Evolutionary conservation across 2,888 invertebrate genomes (phyloP).

Genomic region (Anthophora plumipes): DNA sequence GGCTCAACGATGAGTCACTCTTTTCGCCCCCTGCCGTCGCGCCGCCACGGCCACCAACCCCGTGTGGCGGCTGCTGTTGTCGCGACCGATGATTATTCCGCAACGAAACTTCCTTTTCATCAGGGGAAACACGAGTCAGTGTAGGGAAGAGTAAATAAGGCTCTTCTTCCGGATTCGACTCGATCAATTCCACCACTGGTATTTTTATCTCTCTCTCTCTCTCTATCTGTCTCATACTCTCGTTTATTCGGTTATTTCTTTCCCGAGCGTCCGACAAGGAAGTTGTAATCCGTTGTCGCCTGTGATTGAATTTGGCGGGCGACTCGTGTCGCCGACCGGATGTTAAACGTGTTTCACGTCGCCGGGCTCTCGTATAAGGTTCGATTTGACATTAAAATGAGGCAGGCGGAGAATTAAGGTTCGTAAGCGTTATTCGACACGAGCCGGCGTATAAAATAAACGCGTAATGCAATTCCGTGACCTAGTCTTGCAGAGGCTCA

Average conservation of each 20-base stretch:
- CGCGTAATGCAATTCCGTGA: slow-evolving; percentile 43
- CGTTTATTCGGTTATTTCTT: neutral
- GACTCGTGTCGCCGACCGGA: slow-evolving; percentile 11
- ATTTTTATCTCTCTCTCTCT: neutral
- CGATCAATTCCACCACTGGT: neutral
- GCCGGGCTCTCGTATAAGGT: neutral
- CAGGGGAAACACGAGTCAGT: neutral
- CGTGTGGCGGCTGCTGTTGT: slow-evolving; percentile 52
- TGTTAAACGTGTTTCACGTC: neutral
- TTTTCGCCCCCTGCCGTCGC: slow-evolving; percentile 53
- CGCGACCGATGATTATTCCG: slow-evolving; percentile 67
- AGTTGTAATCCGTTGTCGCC: neutral
- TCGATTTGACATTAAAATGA: slow-evolving; percentile 31
- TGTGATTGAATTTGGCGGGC: neutral
- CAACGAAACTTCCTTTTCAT: slow-evolving; percentile 58
- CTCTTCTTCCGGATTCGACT: slow-evolving; percentile 49
- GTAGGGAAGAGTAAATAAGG: neutral
- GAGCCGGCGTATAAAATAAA: slow-evolving; percentile 9
- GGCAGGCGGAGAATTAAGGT: slow-evolving; percentile 9
- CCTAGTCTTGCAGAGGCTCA: slow-evolving; percentile 26
- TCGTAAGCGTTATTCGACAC: slow-evolving; percentile 2
- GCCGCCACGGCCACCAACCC: slow-evolving; percentile 63
- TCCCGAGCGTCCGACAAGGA: neutral
- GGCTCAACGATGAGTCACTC: slow-evolving; percentile 80
- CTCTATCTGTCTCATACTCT: too few relatives aligned